phyloP scores from a whole-genome alignment of 2,797 vertebrate species.

The Uromys caudimaculatus region DNA sequence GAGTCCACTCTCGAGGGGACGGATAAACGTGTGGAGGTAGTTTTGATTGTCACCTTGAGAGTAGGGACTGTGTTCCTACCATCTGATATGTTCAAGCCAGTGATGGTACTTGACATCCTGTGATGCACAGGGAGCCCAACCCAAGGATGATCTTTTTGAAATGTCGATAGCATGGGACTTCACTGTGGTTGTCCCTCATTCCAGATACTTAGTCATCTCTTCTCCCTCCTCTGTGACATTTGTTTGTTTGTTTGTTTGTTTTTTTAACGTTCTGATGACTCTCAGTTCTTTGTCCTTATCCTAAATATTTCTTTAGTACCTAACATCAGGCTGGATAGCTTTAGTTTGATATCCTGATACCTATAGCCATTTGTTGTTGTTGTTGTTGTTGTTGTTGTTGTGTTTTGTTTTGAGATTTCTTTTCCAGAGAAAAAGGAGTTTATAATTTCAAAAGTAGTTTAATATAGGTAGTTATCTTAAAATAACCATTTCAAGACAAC shows the following conservation, averaged over 20 bases:
- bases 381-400: too few relatives aligned
- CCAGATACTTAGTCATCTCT: neutral
- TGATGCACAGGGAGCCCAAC: neutral
- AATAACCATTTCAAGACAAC: constrained; percentile 28
- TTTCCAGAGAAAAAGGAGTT: neutral
- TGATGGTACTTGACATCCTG: neutral
- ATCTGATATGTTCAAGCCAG: neutral
- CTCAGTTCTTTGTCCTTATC: neutral
- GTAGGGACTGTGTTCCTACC: neutral
- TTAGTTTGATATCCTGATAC: neutral
- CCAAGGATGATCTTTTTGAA: neutral
- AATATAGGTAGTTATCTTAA: neutral
- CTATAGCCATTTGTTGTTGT: neutral
- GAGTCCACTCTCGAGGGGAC: neutral
- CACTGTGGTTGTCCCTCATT: neutral
- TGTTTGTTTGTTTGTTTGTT: neutral
- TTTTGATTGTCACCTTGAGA: neutral
- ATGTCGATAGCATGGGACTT: neutral
- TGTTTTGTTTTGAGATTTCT: neutral
- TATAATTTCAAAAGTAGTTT: constrained; percentile 18
- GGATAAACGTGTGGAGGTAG: neutral
- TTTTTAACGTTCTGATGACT: neutral
- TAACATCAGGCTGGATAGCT: neutral
- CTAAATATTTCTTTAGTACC: constrained; percentile 9
- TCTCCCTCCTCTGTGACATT: neutral